These are phyloP conservation scores for Lepisosteus oculatus DNA, from an alignment of 2,113 vertebrate species.

Conservation along the genomic window DNA sequence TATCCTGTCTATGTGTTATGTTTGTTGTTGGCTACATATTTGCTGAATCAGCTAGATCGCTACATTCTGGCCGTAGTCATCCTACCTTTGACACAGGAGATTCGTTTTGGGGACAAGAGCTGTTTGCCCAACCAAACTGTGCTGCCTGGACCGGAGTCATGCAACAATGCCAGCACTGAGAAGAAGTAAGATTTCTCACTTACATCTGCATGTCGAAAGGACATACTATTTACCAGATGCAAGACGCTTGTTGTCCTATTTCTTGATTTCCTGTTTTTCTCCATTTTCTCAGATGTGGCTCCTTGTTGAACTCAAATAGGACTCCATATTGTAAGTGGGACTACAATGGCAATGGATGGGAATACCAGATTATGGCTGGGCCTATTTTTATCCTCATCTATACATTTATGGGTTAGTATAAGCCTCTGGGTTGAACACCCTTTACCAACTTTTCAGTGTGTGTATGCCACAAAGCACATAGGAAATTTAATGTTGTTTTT, in stretches of 20 bases:
- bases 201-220: background rate
- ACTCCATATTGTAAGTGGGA: slow-evolving; percentile 10
- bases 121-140: background rate
- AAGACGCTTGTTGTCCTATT: background rate
- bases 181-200: slow-evolving; percentile 1
- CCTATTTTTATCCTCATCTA: slow-evolving; percentile 17
- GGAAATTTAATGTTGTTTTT: no score
- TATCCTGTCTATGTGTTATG: slow-evolving; percentile 18
- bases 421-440: background rate
- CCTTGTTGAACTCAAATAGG: slow-evolving; percentile 6
- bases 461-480: no score
- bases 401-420: slow-evolving; percentile 19
- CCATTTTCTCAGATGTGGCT: background rate
- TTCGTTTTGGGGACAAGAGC: slow-evolving; percentile 16
- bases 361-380: slow-evolving; percentile 23
- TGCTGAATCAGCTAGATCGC: slow-evolving; percentile 23
- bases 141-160: background rate
- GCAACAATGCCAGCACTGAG: slow-evolving; percentile 8
- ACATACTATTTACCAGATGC: background rate
- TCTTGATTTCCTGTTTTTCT: background rate
- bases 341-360: slow-evolving; percentile 21
- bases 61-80: slow-evolving; percentile 19
- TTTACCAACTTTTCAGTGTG: no score
- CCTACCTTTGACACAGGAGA: slow-evolving; percentile 12
- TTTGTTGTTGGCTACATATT: slow-evolving; percentile 11